A percentile compares a stretch with the other conserved stretches of the same genome.
Conservation (phyloP, 2,113 vertebrate species). For the Orthonyx spaldingii region DNA sequence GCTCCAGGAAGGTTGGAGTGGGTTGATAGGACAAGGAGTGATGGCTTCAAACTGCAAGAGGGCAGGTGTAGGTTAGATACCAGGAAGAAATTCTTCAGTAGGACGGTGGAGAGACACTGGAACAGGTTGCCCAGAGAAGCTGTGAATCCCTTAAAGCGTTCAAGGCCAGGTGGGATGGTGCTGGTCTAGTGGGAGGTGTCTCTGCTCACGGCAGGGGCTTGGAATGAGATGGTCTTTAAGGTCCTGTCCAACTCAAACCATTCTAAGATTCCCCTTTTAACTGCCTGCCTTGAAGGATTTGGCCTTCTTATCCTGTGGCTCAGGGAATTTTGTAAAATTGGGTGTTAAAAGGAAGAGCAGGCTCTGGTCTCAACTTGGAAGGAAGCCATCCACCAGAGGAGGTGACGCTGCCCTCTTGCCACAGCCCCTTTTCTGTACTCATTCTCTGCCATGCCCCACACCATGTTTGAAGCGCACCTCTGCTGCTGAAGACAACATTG, state of each 20-base stretch:
- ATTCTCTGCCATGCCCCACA: background rate
- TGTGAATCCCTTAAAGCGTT: background rate
- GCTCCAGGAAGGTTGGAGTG: no score
- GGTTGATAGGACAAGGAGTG: background rate
- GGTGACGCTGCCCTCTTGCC: background rate
- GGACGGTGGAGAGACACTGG: background rate
- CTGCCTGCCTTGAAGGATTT: background rate
- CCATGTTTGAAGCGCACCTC: fast-evolving
- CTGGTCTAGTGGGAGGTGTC: background rate
- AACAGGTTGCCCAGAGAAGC: background rate
- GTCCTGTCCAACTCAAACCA: background rate
- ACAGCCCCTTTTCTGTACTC: background rate
- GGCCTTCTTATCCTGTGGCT: no score
- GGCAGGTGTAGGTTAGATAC: background rate
- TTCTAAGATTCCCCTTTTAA: background rate
- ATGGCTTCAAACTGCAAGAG: background rate
- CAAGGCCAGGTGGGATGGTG: background rate
- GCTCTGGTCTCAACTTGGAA: background rate
- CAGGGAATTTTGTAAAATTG: background rate
- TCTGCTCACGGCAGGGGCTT: background rate
- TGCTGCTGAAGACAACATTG: background rate
- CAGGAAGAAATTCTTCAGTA: background rate
- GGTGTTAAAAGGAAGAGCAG: background rate
- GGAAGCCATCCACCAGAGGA: background rate
- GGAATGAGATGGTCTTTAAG: background rate